A percentile compares a stretch with the other conserved stretches of the same genome.
These are phyloP conservation scores for Monopis laevigella DNA, from an alignment of 2,888 invertebrate species.

Conservation along the genomic window DNA sequence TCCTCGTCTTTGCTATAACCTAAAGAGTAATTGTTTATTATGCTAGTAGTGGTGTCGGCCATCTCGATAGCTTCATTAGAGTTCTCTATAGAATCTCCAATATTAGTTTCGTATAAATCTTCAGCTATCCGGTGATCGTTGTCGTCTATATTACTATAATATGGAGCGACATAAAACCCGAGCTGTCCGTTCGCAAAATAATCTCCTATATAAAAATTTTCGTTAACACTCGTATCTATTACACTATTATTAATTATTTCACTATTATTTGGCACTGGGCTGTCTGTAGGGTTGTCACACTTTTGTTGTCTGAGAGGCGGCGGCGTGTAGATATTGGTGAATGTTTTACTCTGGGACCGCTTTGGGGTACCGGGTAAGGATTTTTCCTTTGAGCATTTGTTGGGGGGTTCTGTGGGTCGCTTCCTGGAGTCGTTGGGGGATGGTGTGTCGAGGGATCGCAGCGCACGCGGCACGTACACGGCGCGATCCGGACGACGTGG, in stretches of 20 bases:
- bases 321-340: constrained; percentile 62
- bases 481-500: constrained; percentile 79
- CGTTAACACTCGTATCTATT: constrained; percentile 51
- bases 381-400: constrained; percentile 34
- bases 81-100: constrained; percentile 24
- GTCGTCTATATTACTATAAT: constrained; percentile 43
- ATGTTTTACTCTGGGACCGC: constrained; percentile 47
- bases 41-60: constrained; percentile 3
- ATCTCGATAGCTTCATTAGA: constrained; percentile 22
- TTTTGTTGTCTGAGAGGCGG: constrained; percentile 53
- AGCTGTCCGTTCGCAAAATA: constrained; percentile 58
- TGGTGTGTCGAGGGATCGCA: constrained; percentile 46
- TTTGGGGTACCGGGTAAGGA: constrained; percentile 46
- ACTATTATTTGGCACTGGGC: constrained; percentile 58
- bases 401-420: constrained; percentile 18
- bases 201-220: constrained; percentile 63
- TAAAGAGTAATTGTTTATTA: constrained; percentile 19
- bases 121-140: no score
- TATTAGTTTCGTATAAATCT: constrained; percentile 28
- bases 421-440: background rate
- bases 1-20: constrained; percentile 49
- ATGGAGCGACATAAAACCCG: constrained; percentile 47
- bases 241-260: constrained; percentile 39
- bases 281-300: constrained; percentile 53
- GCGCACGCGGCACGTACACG: constrained; percentile 80